These are phyloP conservation scores for Eilema caniola DNA, from an alignment of 2,888 invertebrate genomes.

Conservation along the genomic window DNA sequence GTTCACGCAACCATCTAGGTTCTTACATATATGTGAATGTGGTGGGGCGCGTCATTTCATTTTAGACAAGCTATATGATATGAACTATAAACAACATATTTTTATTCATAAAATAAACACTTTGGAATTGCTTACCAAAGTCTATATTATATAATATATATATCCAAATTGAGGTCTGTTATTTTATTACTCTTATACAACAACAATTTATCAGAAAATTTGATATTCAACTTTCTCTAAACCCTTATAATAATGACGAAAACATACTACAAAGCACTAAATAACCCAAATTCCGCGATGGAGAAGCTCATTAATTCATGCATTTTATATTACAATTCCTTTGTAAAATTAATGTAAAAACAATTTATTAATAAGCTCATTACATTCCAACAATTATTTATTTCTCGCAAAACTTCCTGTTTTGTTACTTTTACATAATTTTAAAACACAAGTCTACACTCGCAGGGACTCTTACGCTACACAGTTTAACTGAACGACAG, in stretches of 20 bases:
- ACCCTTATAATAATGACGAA: slow-evolving; percentile 53
- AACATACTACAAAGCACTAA: slow-evolving; percentile 60
- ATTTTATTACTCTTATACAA: slow-evolving; percentile 26
- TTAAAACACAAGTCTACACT: slow-evolving; percentile 46
- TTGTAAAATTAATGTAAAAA: slow-evolving; percentile 45
- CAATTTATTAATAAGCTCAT: slow-evolving; percentile 53
- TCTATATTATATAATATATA: slow-evolving; percentile 38
- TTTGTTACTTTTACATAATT: slow-evolving; percentile 34
- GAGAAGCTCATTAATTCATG: slow-evolving; percentile 52
- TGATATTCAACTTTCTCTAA: slow-evolving; percentile 47
- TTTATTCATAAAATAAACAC: slow-evolving; percentile 31
- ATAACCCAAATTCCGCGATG: slow-evolving; percentile 50
- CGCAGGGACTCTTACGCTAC: slow-evolving; percentile 39
- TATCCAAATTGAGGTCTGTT: slow-evolving; percentile 54
- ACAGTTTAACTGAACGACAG: slow-evolving; percentile 59
- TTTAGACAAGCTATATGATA: slow-evolving; percentile 16
- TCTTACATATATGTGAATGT: too few species aligned
- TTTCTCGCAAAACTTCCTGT: slow-evolving; percentile 34
- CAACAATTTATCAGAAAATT: slow-evolving; percentile 47
- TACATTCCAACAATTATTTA: slow-evolving; percentile 35
- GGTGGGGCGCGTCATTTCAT: too few species aligned
- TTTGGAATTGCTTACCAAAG: slow-evolving; percentile 20
- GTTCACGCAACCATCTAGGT: too few species aligned
- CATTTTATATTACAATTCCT: slow-evolving; percentile 54
- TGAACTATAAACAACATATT: slow-evolving; percentile 36